phyloP scores from a whole-genome alignment of 2,113 vertebrate species.

The Probosciger aterrimus region DNA sequence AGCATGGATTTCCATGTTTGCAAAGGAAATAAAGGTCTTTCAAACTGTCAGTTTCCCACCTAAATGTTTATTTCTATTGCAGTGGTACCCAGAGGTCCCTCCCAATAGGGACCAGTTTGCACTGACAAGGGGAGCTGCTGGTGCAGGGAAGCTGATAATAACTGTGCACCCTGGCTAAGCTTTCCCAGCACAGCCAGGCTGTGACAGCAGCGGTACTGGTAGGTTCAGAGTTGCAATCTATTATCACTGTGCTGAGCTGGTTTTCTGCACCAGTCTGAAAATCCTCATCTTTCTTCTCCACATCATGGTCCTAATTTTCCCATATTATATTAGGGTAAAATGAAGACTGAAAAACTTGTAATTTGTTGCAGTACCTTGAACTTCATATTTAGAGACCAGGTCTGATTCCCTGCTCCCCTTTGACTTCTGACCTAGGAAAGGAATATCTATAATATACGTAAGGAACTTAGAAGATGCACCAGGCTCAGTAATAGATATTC shows the following conservation, averaged over 20 bases:
- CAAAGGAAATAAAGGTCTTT: background rate
- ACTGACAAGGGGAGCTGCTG: background rate
- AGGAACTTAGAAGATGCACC: background rate
- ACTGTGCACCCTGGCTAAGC: background rate
- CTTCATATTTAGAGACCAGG: background rate
- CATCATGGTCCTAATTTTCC: background rate
- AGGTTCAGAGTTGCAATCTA: background rate
- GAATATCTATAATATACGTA: background rate
- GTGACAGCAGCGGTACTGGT: accelerated
- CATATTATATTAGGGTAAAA: background rate
- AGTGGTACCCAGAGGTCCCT: background rate
- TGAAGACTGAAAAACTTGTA: background rate
- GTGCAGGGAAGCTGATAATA: background rate
- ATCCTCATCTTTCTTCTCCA: background rate
- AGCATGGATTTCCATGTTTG: background rate
- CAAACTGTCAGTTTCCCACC: background rate
- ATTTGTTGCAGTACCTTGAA: background rate
- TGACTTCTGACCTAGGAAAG: background rate
- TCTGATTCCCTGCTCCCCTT: background rate
- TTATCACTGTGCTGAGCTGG: background rate
- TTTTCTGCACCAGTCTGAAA: background rate
- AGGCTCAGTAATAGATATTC: background rate
- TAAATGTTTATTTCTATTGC: background rate
- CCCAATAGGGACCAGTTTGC: accelerated
- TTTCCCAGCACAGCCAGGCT: background rate